These are phyloP conservation scores for Monoplex corrugatus DNA, from an alignment of 2,888 invertebrate genomes.

Conservation along the genomic window DNA sequence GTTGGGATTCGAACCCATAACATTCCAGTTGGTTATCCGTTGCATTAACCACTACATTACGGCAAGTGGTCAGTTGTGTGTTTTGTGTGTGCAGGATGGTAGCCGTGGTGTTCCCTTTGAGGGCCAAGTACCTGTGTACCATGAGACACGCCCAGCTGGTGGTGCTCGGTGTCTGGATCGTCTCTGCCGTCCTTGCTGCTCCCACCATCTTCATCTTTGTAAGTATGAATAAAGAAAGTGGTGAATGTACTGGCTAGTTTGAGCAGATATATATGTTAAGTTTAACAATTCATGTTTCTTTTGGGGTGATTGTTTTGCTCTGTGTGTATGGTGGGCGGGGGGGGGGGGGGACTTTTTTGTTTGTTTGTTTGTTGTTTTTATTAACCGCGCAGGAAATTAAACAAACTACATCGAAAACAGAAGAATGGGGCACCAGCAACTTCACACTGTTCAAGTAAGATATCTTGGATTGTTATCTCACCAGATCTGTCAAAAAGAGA, in stretches of 20 bases:
- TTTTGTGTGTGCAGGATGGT: constrained; percentile 84
- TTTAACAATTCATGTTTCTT: not conserved
- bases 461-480: too few species aligned
- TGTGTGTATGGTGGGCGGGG: not conserved
- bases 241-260: too few species aligned
- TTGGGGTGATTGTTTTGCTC: not conserved
- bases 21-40: too few species aligned
- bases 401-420: too few species aligned
- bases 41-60: too few species aligned
- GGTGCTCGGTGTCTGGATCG: constrained; percentile 85
- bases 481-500: too few species aligned
- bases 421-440: too few species aligned
- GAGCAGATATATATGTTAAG: not conserved
- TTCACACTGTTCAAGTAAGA: too few species aligned
- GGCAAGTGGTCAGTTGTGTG: not conserved
- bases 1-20: too few species aligned
- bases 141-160: constrained; percentile 86
- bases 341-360: not conserved
- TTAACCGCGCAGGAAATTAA: too few species aligned
- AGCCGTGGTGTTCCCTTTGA: constrained; percentile 88
- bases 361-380: too few species aligned
- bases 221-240: too few species aligned
- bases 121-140: constrained; percentile 87
- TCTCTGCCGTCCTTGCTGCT: constrained; percentile 85
- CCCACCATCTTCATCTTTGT: constrained; percentile 87